Conservation (phyloP, 2,113 vertebrate species). For the Marmota monax region DNA sequence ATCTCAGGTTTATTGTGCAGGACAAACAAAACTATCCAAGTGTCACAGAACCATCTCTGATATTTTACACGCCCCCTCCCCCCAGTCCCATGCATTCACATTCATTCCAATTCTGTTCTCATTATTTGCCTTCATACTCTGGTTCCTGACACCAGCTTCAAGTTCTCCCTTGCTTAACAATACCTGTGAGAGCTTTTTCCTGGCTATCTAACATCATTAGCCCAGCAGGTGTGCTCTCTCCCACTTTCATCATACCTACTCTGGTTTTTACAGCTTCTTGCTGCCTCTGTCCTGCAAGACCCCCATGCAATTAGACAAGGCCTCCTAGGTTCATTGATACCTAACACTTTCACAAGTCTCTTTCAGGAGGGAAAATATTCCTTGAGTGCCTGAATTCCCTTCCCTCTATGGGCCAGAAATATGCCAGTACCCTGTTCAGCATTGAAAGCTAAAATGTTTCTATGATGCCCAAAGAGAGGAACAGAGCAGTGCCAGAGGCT, state of each 20-base stretch:
- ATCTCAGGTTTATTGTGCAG: neutral
- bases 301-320: neutral
- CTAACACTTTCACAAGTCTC: neutral
- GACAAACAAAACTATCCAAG: neutral
- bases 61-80: neutral
- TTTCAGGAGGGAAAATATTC: too few relatives aligned
- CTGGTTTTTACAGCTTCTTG: neutral
- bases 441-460: neutral
- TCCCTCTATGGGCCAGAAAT: neutral
- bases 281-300: neutral
- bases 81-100: neutral
- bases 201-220: neutral
- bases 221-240: neutral
- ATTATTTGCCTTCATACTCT: neutral
- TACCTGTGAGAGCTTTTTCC: neutral
- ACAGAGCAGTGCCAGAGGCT: neutral
- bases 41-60: neutral
- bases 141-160: neutral
- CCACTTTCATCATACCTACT: neutral
- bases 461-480: neutral
- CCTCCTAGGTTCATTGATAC: neutral
- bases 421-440: neutral
- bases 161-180: neutral
- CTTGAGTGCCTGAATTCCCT: neutral
- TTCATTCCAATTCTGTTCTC: neutral